phyloP scores from a whole-genome alignment of 2,888 invertebrate genomes.

The Melolontha melolontha region DNA sequence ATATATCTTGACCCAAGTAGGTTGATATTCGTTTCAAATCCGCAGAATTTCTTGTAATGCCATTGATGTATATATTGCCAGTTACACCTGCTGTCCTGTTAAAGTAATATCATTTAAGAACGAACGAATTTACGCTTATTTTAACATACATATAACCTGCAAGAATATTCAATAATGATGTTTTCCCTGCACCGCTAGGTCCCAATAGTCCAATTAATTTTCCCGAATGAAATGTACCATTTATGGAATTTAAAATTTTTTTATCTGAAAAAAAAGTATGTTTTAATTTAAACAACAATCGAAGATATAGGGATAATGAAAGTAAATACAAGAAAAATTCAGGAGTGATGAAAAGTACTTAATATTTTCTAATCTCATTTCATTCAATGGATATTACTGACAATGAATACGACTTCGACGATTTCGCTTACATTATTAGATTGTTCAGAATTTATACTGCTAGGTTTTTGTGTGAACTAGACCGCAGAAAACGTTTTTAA shows the following conservation, averaged over 20 bases:
- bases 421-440: no score
- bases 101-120: not conserved
- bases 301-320: no score
- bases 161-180: conserved; percentile 44
- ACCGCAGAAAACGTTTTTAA: no score
- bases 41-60: conserved; percentile 73
- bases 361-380: no score
- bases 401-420: no score
- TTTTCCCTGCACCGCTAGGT: conserved; percentile 44
- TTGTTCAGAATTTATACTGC: no score
- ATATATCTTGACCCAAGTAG: conserved; percentile 86
- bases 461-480: no score
- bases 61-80: conserved; percentile 78
- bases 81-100: conserved; percentile 67
- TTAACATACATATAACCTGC: conserved; percentile 39
- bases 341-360: no score
- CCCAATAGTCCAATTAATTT: conserved; percentile 42
- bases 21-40: conserved; percentile 81
- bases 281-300: no score
- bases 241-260: conserved; percentile 72
- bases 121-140: no score
- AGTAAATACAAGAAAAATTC: no score
- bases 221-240: conserved; percentile 36
- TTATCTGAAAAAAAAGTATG: conserved; percentile 16
- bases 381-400: no score